Evolutionary conservation across 1,140 invertebrate species (phyloP).

Genomic region (Dreissena polymorpha): DNA sequence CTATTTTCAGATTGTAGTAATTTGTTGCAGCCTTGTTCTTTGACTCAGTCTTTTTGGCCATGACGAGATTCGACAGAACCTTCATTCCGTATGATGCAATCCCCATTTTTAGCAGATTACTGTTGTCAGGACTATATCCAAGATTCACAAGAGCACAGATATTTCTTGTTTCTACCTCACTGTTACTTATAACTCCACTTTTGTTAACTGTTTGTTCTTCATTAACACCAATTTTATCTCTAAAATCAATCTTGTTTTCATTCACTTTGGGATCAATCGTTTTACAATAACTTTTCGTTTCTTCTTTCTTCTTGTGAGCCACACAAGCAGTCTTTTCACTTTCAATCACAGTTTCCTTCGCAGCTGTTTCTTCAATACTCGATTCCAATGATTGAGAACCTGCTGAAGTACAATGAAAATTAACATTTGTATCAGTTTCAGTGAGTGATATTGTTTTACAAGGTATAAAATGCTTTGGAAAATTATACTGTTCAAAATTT

Average conservation of each 20-base stretch:
- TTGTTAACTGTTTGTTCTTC: neutral
- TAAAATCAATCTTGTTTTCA: neutral
- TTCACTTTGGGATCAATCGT: neutral
- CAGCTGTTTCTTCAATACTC: neutral
- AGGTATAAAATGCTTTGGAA: constrained; percentile 36
- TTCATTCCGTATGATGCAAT: constrained; percentile 36
- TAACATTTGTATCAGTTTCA: constrained; percentile 22
- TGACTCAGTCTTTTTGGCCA: neutral
- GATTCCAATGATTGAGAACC: neutral
- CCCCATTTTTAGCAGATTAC: constrained; percentile 3
- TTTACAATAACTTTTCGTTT: too few relatives aligned
- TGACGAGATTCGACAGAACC: constrained; percentile 13
- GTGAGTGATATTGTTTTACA: constrained; percentile 30
- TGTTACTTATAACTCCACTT: neutral
- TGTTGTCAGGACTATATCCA: neutral
- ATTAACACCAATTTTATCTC: neutral
- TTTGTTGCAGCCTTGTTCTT: neutral
- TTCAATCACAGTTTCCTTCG: neutral
- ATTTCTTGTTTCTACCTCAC: neutral
- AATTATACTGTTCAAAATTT: constrained; percentile 33
- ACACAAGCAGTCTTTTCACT: neutral
- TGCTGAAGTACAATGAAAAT: constrained; percentile 26
- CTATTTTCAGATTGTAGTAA: constrained; percentile 6
- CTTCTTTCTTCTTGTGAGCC: neutral
- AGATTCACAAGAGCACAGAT: too few relatives aligned